Base-by-base conservation (phyloP, 2,797 vertebrate genomes). In the Falco naumanni region DNA sequence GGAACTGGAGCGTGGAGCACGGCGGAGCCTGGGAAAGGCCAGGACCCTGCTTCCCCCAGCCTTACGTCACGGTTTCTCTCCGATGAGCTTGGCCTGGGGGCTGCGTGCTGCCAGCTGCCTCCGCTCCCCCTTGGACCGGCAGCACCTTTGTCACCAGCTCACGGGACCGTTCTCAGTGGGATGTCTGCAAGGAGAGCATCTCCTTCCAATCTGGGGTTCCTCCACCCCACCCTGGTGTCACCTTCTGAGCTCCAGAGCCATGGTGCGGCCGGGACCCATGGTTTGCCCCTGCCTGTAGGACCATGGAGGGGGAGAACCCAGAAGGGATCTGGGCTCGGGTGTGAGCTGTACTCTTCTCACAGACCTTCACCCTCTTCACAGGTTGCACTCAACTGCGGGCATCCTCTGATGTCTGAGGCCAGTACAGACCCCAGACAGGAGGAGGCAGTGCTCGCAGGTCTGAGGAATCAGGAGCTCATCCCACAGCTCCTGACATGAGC, bases 21-120 rank as follows among this genome's bases (percentile, higher is more conserved):
- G 1, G 83, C 64, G 10, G 96, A 95, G 97, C 96, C 96, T 97
- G 95, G 96, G 97, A 97, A 96, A 97, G 96, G 96, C 92, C 94
- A 10, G 71, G 94, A 95, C 94, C 84, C 79, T 10, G 12, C 87
- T 95, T 94, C 93, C 94, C 79, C 75, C 5, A 0, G 26, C 90
- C 51, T 80, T 15, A 60, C 37, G 16, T 96, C 97, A 96, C 0
- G 1, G 37, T 43, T 74, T 51, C 83, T 91, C 81, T 78, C 48
- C 0, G 13, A 63, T 83, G 31, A 70, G 59, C 87, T 77, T 2
- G 68, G 81, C 57, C 76, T 9, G 43, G 81, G 87, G 81, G 54
- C 84, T 0, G 0, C 7, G 4, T 21, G 54, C 87, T 93, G 77
- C 89, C 85, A 24, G 54, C 72, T 77, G 86, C 64, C 72, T 86